Percentiles rank a stretch among this genome's conserved stretches.
Evolutionary conservation across 2,888 invertebrate genomes (phyloP).

Genomic region (Pegoplata infirma): DNA sequence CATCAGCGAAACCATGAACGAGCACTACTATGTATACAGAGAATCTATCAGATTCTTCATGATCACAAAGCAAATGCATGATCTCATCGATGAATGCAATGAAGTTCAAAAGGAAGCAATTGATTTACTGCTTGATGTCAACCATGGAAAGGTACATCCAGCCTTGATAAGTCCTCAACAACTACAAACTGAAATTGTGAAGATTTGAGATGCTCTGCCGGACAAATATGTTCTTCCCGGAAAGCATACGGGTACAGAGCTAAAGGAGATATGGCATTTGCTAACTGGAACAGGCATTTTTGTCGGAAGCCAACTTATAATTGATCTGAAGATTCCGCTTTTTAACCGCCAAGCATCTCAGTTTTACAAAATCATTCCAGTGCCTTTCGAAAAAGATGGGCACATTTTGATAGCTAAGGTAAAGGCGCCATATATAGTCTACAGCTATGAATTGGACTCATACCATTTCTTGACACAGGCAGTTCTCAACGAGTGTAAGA

Average conservation of each 20-base stretch:
- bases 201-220: too few relatives aligned
- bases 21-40: too few relatives aligned
- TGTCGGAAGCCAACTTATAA: background rate
- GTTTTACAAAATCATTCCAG: background rate
- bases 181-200: too few relatives aligned
- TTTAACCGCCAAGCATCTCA: background rate
- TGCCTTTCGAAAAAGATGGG: background rate
- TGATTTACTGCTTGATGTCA: too few relatives aligned
- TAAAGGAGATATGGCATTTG: background rate
- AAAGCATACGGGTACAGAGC: background rate
- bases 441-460: background rate
- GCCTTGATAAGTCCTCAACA: too few relatives aligned
- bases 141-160: too few relatives aligned
- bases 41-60: too few relatives aligned
- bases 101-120: too few relatives aligned
- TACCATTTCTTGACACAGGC: too few relatives aligned
- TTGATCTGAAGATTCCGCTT: background rate
- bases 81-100: too few relatives aligned
- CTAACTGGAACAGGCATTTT: background rate
- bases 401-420: background rate
- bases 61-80: too few relatives aligned
- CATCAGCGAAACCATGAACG: background rate
- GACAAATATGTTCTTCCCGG: too few relatives aligned
- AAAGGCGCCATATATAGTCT: background rate
- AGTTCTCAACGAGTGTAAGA: background rate